phyloP scores from a whole-genome alignment of 2,888 invertebrate genomes.

The Beris morrisii region DNA sequence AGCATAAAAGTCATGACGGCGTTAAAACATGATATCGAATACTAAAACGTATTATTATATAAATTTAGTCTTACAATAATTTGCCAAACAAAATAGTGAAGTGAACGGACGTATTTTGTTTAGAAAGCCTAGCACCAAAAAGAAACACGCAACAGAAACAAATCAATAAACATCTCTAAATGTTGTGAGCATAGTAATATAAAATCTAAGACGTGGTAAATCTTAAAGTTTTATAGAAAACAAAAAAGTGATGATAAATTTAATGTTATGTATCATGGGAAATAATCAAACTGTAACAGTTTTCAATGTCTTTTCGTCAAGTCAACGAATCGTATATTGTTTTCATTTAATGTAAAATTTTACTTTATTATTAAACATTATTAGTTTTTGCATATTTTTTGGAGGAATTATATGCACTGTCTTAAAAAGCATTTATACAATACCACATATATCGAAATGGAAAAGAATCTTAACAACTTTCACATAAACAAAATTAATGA shows the following conservation, averaged over 20 bases:
- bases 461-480: too few relatives aligned
- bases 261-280: neutral
- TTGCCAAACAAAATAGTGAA: neutral
- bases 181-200: conserved; percentile 23
- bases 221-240: too few relatives aligned
- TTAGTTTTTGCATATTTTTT: too few relatives aligned
- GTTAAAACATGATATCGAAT: conserved; percentile 44
- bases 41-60: conserved; percentile 42
- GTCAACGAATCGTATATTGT: too few relatives aligned
- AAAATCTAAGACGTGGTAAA: neutral
- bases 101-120: neutral
- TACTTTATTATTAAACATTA: too few relatives aligned
- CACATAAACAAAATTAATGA: too few relatives aligned
- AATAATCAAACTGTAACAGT: conserved; percentile 14
- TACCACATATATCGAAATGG: too few relatives aligned
- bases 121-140: neutral
- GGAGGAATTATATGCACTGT: too few relatives aligned
- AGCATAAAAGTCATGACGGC: conserved; percentile 30
- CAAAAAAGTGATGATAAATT: too few relatives aligned
- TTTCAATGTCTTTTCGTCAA: too few relatives aligned
- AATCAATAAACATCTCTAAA: neutral
- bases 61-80: conserved; percentile 20
- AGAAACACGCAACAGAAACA: conserved; percentile 5
- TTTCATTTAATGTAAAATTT: too few relatives aligned
- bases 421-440: too few relatives aligned